Base-by-base conservation (phyloP, 35 echinoderm and acorn worm species). In the Heliocidaris erythrogramma region DNA sequence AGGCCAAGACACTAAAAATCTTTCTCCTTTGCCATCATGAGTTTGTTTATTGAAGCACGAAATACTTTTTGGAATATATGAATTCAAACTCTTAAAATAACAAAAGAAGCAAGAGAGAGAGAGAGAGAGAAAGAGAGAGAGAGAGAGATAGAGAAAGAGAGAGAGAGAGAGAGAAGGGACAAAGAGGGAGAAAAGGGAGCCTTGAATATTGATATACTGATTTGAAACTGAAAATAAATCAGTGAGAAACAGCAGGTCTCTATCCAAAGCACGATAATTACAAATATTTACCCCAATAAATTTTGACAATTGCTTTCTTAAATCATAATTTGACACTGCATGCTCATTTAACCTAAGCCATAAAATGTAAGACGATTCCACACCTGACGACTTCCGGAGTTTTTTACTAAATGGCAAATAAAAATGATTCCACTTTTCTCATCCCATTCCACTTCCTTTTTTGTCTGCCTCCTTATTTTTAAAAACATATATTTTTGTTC, bases 241-340 rank as follows among this genome's bases (percentile, higher is more conserved):
- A 78, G 65, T 78, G 27, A 78, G 65, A n/a, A 78, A 78, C 21
- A n/a, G 18, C 21, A 78, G 21, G 27, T 8, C 65, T n/a, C 65
- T 7, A 78, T 78, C 65, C 21, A 78, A 78, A 78, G 65, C 65
- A 78, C 21, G 65, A 78, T 78, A 78, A 78, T n/a, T 78, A 78
- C 65, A 78, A 78, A 78, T 78, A 78, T 78, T n/a, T 78, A 78
- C n/a, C 17, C n/a, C 65, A n/a, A 78, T 78, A 78, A 78, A 78
- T 78, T 78, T n/a, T 78, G 65, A 78, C 14, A 78, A 21, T 78
- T 78, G 65, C 65, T 78, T n/a, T 24, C 18, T 78, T 27, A 78
- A 78, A 78, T 78, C 65, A 78, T 42, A 21, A 78, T 78, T 78
- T 78, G 65, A 18, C 8, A 78, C 65, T 27, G 65, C 21, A 17